These are phyloP conservation scores for Ischnus inquisitorius DNA, from an alignment of 2,888 invertebrate species.

Conservation along the genomic window DNA sequence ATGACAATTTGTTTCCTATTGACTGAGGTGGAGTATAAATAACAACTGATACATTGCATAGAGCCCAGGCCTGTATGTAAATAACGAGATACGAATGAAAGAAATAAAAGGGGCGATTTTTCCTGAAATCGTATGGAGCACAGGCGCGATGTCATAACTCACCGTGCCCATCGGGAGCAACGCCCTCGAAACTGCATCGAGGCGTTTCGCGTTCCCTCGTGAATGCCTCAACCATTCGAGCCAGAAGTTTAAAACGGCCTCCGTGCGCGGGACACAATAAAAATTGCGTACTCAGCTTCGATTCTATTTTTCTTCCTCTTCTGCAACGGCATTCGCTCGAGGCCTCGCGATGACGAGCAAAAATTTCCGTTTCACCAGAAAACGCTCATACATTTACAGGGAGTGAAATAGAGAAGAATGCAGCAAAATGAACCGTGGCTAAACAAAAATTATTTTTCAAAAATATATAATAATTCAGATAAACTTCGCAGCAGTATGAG, in stretches of 20 bases:
- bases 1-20: slow-evolving; percentile 33
- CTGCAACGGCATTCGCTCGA: background rate
- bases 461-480: too few species aligned
- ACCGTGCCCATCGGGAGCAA: slow-evolving; percentile 40
- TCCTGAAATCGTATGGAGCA: slow-evolving; percentile 30
- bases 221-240: slow-evolving; percentile 24
- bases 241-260: slow-evolving; percentile 39
- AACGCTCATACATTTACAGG: background rate
- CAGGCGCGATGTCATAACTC: slow-evolving; percentile 41
- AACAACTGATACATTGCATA: background rate
- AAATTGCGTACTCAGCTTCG: slow-evolving; percentile 27
- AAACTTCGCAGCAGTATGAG: too few species aligned
- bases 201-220: slow-evolving; percentile 29
- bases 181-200: slow-evolving; percentile 54
- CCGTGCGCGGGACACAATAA: slow-evolving; percentile 43
- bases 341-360: slow-evolving; percentile 50
- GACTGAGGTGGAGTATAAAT: slow-evolving; percentile 10
- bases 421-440: too few species aligned
- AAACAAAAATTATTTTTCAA: too few species aligned
- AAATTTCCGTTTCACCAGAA: too few species aligned
- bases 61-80: slow-evolving; percentile 40
- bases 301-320: slow-evolving; percentile 25
- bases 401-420: background rate
- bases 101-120: slow-evolving; percentile 41
- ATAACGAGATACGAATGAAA: slow-evolving; percentile 44